Percentiles rank a stretch among this genome's conserved stretches.
Conservation (phyloP, 2,113 vertebrate genomes). For the Macquaria australasica region DNA sequence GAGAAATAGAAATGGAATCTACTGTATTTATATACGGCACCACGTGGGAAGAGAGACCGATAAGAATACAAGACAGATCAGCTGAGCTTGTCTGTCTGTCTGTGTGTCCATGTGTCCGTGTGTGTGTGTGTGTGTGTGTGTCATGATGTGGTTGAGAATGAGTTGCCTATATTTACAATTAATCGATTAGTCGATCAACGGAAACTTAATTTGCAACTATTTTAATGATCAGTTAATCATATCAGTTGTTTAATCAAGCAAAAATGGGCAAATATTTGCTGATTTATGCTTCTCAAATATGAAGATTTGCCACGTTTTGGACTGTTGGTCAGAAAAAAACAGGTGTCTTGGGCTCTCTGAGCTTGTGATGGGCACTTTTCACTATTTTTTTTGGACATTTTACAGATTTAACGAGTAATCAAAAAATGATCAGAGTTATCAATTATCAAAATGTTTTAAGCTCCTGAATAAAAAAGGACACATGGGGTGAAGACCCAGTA, state of each 20-base stretch:
- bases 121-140: no score
- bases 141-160: no score
- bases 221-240: background rate
- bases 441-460: background rate
- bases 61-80: background rate
- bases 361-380: background rate
- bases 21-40: background rate
- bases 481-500: background rate
- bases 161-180: background rate
- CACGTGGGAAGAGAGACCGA: background rate
- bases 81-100: background rate
- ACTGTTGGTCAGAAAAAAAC: background rate
- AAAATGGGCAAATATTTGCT: background rate
- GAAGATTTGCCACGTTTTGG: background rate
- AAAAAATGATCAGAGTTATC: background rate
- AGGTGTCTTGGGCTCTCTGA: background rate
- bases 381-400: background rate
- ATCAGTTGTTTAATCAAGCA: background rate
- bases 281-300: background rate
- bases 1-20: slow-evolving; percentile 11
- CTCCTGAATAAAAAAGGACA: background rate
- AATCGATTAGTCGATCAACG: background rate
- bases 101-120: no score
- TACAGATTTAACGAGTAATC: background rate
- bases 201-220: background rate